These are phyloP conservation scores for Luscinia luscinia DNA, from an alignment of 2,797 vertebrate species.

Conservation along the genomic window DNA sequence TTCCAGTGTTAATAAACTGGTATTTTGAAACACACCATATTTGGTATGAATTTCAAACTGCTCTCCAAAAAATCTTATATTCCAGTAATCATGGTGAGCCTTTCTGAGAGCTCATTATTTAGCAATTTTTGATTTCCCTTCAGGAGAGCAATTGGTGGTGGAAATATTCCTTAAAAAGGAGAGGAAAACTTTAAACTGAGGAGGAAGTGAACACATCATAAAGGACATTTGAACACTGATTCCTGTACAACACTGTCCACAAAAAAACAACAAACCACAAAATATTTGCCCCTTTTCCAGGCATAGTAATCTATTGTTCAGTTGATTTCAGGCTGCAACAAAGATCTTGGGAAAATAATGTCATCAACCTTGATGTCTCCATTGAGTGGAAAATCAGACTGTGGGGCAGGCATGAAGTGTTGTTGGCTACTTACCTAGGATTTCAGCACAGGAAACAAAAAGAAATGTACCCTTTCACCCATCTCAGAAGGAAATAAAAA, in stretches of 20 bases:
- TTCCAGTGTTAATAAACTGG: neutral
- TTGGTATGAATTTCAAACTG: neutral
- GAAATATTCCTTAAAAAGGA: neutral
- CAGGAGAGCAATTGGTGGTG: neutral
- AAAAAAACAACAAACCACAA: neutral
- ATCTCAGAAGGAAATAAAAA: neutral
- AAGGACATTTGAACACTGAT: neutral
- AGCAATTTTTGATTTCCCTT: neutral
- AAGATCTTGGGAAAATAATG: neutral
- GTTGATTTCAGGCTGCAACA: neutral
- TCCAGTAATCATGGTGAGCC: neutral
- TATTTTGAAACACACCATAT: neutral
- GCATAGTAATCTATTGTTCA: neutral
- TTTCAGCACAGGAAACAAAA: neutral
- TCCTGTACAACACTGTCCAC: neutral
- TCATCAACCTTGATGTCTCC: neutral
- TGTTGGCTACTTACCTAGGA: conserved; percentile 21
- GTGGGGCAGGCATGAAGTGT: neutral
- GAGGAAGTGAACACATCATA: neutral
- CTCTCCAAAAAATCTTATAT: neutral
- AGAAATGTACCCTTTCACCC: neutral
- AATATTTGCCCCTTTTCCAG: neutral
- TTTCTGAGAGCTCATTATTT: neutral
- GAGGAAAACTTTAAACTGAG: neutral
- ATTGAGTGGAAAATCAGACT: neutral